Percentiles rank a stretch among this genome's conserved stretches.
These are phyloP conservation scores for Halocaridina rubra DNA, from an alignment of 2,888 invertebrate species.

Conservation along the genomic window DNA sequence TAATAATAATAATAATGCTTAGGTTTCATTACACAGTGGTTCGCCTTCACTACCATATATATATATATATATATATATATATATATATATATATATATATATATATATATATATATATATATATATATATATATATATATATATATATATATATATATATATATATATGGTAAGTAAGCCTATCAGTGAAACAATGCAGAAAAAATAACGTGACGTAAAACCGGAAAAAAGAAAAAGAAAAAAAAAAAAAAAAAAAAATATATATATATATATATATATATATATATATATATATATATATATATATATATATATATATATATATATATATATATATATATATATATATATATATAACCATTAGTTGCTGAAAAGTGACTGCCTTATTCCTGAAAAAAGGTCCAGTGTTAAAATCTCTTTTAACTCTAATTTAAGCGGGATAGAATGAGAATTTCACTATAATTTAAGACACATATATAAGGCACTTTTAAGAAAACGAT, in stretches of 20 bases:
- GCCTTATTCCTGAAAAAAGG: too few species aligned
- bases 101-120: not conserved
- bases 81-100: not conserved
- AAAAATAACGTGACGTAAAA: not conserved
- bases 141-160: not conserved
- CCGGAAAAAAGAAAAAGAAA: not conserved
- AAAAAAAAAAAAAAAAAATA: not conserved
- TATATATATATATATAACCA: not conserved
- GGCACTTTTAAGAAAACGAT: not conserved
- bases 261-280: not conserved
- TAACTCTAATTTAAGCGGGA: too few species aligned
- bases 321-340: not conserved
- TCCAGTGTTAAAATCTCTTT: too few species aligned
- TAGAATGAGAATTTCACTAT: not conserved
- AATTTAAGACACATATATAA: not conserved
- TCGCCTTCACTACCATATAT: not conserved
- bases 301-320: slow-evolving; percentile 1
- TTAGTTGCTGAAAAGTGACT: not conserved
- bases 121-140: not conserved
- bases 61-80: not conserved
- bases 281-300: slow-evolving; percentile 1
- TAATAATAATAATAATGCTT: too few species aligned
- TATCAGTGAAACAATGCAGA: not conserved
- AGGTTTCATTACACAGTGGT: not conserved
- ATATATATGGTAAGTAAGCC: too few species aligned